phyloP scores from a whole-genome alignment of 2,113 vertebrate genomes.

The Garra rufa region DNA sequence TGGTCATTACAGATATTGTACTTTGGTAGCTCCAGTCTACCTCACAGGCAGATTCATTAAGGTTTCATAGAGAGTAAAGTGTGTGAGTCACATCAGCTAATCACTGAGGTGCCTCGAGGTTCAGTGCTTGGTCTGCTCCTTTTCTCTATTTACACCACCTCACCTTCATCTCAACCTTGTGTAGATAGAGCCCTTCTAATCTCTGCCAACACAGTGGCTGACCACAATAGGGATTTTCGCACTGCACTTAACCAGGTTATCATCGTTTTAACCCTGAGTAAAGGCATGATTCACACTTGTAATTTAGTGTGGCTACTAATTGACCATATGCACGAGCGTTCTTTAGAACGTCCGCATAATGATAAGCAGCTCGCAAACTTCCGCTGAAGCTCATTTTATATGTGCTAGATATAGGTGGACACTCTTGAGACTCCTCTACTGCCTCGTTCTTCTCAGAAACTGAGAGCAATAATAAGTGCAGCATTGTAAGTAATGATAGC shows the following conservation, averaged over 20 bases:
- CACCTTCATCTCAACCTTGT: background rate
- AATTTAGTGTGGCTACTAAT: no score
- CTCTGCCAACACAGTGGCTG: background rate
- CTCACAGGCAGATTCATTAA: background rate
- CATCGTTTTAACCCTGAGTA: no score
- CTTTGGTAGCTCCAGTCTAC: background rate
- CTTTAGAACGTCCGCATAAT: no score
- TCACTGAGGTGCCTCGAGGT: background rate
- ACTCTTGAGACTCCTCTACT: no score
- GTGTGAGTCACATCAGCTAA: background rate
- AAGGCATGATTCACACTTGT: no score
- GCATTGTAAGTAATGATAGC: no score
- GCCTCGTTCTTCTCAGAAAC: no score
- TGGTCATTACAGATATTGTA: background rate
- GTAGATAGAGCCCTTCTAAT: background rate
- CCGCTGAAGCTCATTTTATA: no score
- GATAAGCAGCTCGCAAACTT: no score
- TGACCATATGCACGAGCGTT: no score
- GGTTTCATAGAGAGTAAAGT: background rate
- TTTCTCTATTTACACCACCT: background rate
- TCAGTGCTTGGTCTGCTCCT: background rate
- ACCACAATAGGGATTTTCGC: background rate
- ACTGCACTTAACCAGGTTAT: background rate
- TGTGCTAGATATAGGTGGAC: no score
- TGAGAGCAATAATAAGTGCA: no score